Base-by-base conservation (phyloP, 1,140 invertebrate genomes). In the Meloidogyne floridensis region DNA sequence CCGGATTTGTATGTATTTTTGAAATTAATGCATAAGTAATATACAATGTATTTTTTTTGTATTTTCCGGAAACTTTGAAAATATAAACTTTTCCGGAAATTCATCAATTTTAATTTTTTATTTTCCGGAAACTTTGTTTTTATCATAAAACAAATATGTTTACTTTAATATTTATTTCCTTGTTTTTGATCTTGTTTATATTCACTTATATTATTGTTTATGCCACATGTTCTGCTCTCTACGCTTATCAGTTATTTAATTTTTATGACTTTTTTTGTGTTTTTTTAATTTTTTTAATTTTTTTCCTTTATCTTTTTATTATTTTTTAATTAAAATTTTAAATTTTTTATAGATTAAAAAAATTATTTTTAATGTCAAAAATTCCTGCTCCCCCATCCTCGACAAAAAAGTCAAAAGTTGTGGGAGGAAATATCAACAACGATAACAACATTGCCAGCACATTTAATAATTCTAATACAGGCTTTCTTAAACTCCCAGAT, bases 401-500 rank as follows among this genome's bases (percentile, higher is more conserved):
- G 0, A 18, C 59, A 65, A 65, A 65, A 65, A 65, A 18, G 3
- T 0, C 59, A 65, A 65, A 65, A 65, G n/a, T 0, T 7, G 5
- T 65, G 6, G 59, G 59, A n/a, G n/a, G 59, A 15, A 65, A 1
- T n/a, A 65, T 65, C n/a, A n/a, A 65, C 6, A 65, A 65, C n/a
- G 59, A 65, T 65, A 65, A 65, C 15, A 65, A 65, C 4, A 65
- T 65, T 65, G 59, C n/a, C n/a, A 65, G 15, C 10, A n/a, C 56
- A 15, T 59, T 15, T 15, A 59, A 65, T n/a, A 65, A 65, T n/a
- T 15, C 32, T 2, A 32, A 15, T n/a, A 65, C 59, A 15, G 59
- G 59, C n/a, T 65, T 65, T 65, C 59, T 65, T n/a, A 15, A 65
- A 15, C 59, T 65, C n/a, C 59, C 59, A 65, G n/a, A n/a, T 65